Evolutionary conservation across 2,888 invertebrate species (phyloP).

Genomic region (Tribolium freemani): DNA sequence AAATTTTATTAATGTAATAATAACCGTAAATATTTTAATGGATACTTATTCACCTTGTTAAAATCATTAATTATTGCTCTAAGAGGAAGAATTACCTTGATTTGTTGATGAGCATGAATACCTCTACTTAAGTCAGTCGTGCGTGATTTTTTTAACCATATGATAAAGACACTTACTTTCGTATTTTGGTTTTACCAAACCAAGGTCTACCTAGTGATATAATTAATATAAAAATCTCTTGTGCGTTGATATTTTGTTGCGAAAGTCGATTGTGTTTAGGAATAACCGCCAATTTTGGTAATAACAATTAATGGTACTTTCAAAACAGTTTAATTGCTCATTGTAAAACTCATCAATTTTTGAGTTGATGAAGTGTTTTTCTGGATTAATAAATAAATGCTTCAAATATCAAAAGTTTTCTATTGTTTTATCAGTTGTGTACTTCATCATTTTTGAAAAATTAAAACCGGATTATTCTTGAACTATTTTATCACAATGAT

Average conservation of each 20-base stretch:
- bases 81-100: conserved; percentile 21
- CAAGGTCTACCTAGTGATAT: conserved; percentile 13
- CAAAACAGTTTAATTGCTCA: not conserved
- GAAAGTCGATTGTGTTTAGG: conserved; percentile 11
- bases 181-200: conserved; percentile 2
- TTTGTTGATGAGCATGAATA: conserved; percentile 4
- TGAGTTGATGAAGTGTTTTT: not conserved
- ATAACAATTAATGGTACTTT: not conserved
- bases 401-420: too few species aligned
- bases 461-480: not conserved
- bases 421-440: too few species aligned
- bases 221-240: conserved; percentile 6
- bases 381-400: too few species aligned
- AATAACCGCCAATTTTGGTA: not conserved
- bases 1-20: not conserved
- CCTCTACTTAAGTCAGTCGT: conserved; percentile 8
- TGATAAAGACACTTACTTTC: conserved; percentile 14
- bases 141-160: conserved; percentile 17
- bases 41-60: conserved; percentile 10
- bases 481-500: not conserved
- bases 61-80: conserved; percentile 22
- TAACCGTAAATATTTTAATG: not conserved
- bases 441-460: not conserved
- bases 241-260: not conserved
- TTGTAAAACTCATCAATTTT: not conserved